Base-by-base conservation (phyloP, 1,140 invertebrate genomes). In the Megalopta genalis region DNA sequence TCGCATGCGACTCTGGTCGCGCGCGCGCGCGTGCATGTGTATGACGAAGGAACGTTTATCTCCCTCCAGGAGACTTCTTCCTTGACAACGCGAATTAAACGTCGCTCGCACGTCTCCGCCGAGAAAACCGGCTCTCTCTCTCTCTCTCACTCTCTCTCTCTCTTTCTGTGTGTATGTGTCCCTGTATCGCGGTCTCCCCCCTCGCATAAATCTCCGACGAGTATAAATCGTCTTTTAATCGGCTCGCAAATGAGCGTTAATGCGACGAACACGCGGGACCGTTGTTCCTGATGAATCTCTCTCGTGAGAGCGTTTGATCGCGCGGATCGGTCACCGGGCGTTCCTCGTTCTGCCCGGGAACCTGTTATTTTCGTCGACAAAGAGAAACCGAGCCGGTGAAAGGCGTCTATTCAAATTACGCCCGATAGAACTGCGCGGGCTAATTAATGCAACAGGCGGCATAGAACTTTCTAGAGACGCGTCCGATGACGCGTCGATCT, bases 11-110 rank as follows among this genome's bases (percentile, higher is more conserved):
- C 1, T 39, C 42, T 2, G 42, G 4, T 16, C 23, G 46, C 5
- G 4, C 42, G 27, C 27, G 25, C 7, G 32, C 32, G 27, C 18
- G 32, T 37, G 27, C 7, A 37, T 63, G 60, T 21, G n/a, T 70
- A 27, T 27, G 46, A 64, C 25, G 52, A 42, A 49, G 37, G 62
- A 42, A 79, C 63, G 69, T 73, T 73, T 71, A 77, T 77, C 77
- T 67, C 46, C 42, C 52, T 39, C 37, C 71, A 67, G 62, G 72
- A 67, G 64, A 27, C 64, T 75, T 67, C 42, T 75, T 80, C 37
- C 77, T 75, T 74, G 77, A 75, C 77, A 80, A 54, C 71, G 32
- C n/a, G 73, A 77, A 81, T 81, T 81, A 77, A 81, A 81, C 71
- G 79, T 81, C 79, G 73, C 79, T 77, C 79, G 76, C 63, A 54